phyloP scores from a whole-genome alignment of 2,797 vertebrate species.

The Scolopax rusticola region DNA sequence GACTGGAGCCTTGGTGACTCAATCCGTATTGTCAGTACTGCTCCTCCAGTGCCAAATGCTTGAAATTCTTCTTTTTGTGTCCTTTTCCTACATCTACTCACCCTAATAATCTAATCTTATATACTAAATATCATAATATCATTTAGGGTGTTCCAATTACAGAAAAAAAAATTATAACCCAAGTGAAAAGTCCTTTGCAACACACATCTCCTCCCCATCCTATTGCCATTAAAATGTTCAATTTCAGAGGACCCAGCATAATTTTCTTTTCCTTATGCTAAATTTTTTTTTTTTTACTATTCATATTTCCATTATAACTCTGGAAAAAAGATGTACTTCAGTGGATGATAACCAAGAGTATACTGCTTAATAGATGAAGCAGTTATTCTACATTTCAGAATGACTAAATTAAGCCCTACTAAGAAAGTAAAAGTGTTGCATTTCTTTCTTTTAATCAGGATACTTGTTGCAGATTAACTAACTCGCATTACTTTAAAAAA shows the following conservation, averaged over 20 bases:
- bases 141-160: slow-evolving; percentile 14
- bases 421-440: background rate
- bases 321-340: slow-evolving; percentile 1
- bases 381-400: slow-evolving; percentile 10
- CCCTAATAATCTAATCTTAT: background rate
- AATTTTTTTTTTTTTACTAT: background rate
- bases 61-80: background rate
- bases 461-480: background rate
- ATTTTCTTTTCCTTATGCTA: slow-evolving; percentile 10
- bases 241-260: slow-evolving; percentile 2
- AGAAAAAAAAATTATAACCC: background rate
- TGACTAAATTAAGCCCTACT: slow-evolving; percentile 7
- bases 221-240: slow-evolving; percentile 19
- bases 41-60: background rate
- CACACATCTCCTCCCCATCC: background rate
- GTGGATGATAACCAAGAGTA: slow-evolving; percentile 10
- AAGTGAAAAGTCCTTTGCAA: slow-evolving; percentile 27
- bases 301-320: slow-evolving; percentile 15
- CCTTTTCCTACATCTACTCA: background rate
- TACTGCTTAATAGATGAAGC: slow-evolving; percentile 8
- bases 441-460: slow-evolving; percentile 3
- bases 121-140: background rate
- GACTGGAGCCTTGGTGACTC: background rate
- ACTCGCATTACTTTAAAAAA: background rate
- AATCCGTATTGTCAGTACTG: background rate